Base-by-base conservation (phyloP, 2,113 vertebrate species). In the Ameiurus melas region DNA sequence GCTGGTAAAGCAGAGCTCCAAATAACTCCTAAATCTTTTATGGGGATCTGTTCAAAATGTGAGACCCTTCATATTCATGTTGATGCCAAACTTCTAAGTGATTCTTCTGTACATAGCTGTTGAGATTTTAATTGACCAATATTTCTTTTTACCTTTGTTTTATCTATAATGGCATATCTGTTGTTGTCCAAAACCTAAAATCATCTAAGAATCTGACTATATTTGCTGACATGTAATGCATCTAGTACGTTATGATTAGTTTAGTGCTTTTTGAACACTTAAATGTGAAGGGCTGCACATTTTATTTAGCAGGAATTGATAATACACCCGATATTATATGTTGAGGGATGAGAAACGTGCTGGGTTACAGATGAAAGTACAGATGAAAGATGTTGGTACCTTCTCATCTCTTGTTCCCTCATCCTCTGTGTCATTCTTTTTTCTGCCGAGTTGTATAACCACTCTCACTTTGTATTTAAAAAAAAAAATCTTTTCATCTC, bases 41-140 rank as follows among this genome's bases (percentile, higher is more conserved):
- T 84, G 85, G 84, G 77, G 27, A 91, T 90, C 87, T 90, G 75
- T 87, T 93, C 88, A 89, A 43, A 89, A 89, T 81, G 90, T 87
- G 78, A 84, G 89, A 83, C 58, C 81, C 60, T 62, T 62, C 60
- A 8, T 87, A 91, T 82, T 93, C 92, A 89, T 68, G 27, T 68
- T 30, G 20, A 30, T 16, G 64, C 30, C n/a, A 12, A 66, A 30
- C 60, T 27, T 62, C 20, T 60, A 68, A n/a, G n/a, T n/a, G n/a
- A 30, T 68, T 36, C 30, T 17, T 71, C 16, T 71, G 33, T 14
- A 71, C 68, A 19, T 8, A 57, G 51, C 78, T 57, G 3, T 33
- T 9, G 5, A n/a, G 2, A 33, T 17, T 57, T 57, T 16, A 5
- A 33, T 53, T 36, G 14, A 12, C 36, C 16, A 19, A 53, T 2